Conservation (phyloP, 2,888 invertebrate genomes). For the Plagiodera versicolora region DNA sequence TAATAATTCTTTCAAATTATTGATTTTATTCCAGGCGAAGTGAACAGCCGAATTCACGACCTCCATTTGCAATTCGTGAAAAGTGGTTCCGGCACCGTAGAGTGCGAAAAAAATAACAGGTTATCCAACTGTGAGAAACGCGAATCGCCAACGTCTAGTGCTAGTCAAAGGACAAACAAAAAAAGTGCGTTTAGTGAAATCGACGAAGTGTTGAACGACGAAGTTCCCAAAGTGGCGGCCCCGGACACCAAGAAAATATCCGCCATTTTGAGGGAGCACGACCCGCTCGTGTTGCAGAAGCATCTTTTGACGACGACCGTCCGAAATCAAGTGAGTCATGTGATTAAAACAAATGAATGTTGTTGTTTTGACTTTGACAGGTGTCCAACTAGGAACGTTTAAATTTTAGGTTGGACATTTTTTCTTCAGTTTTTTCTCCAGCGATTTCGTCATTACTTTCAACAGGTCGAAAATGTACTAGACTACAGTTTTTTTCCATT, state of each 20-base stretch:
- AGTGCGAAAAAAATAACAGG: slow-evolving; percentile 32
- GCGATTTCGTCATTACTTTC: too few species aligned
- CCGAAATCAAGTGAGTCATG: slow-evolving; percentile 75
- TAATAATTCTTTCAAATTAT: background rate
- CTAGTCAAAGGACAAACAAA: slow-evolving; percentile 47
- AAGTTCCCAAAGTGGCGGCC: slow-evolving; percentile 65
- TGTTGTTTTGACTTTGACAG: too few species aligned
- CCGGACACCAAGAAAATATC: slow-evolving; percentile 76
- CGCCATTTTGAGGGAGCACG: slow-evolving; percentile 81
- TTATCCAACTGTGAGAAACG: slow-evolving; percentile 29
- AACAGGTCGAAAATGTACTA: too few species aligned
- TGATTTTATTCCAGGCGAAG: slow-evolving; percentile 47
- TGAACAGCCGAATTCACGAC: slow-evolving; percentile 62
- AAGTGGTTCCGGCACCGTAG: slow-evolving; percentile 52
- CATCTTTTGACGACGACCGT: slow-evolving; percentile 80
- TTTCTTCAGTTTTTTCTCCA: too few species aligned
- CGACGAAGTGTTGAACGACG: slow-evolving; percentile 68
- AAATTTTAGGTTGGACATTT: too few species aligned
- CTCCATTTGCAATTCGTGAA: slow-evolving; percentile 57
- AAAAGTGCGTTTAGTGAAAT: slow-evolving; percentile 61
- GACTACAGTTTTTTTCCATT: too few species aligned
- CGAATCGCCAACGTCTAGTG: slow-evolving; percentile 32
- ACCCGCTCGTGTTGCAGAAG: slow-evolving; percentile 80
- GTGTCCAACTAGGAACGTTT: too few species aligned
- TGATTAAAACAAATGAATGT: background rate